These are phyloP conservation scores for Amiota communis DNA, from an alignment of 2,888 invertebrate genomes.

Conservation along the genomic window DNA sequence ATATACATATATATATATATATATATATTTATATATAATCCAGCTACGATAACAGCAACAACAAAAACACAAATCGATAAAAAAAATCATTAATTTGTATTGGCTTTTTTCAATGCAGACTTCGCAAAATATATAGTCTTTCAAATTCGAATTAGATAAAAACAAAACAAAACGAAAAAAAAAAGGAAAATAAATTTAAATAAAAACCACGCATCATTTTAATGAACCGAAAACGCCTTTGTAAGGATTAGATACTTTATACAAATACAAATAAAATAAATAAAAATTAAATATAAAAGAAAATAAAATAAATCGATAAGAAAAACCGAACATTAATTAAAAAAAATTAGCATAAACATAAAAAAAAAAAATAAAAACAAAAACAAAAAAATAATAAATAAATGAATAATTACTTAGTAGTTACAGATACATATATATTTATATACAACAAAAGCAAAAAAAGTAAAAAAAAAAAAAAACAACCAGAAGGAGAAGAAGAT, in stretches of 20 bases:
- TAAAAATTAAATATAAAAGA: background rate
- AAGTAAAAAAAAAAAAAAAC: background rate
- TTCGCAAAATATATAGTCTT: too few relatives aligned
- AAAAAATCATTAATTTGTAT: too few relatives aligned
- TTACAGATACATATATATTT: slow-evolving; percentile 30
- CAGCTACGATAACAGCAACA: background rate
- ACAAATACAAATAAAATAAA: slow-evolving; percentile 34
- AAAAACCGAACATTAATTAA: background rate
- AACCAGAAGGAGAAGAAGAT: background rate
- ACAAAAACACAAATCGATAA: background rate
- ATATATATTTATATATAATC: background rate
- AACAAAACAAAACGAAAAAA: background rate
- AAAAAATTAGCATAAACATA: slow-evolving; percentile 26
- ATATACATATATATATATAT: too few relatives aligned
- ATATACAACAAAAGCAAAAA: slow-evolving; percentile 17
- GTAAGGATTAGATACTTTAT: slow-evolving; percentile 54
- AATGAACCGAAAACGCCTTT: slow-evolving; percentile 42
- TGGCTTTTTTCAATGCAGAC: too few relatives aligned
- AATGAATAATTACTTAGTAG: slow-evolving; percentile 21
- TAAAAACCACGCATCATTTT: background rate
- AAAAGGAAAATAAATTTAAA: background rate
- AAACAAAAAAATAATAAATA: background rate
- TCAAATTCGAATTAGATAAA: too few relatives aligned
- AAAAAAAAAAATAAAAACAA: slow-evolving; percentile 26
- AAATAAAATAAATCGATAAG: background rate